Conservation (phyloP, 2,797 vertebrate species). For the Champsocephalus esox region DNA sequence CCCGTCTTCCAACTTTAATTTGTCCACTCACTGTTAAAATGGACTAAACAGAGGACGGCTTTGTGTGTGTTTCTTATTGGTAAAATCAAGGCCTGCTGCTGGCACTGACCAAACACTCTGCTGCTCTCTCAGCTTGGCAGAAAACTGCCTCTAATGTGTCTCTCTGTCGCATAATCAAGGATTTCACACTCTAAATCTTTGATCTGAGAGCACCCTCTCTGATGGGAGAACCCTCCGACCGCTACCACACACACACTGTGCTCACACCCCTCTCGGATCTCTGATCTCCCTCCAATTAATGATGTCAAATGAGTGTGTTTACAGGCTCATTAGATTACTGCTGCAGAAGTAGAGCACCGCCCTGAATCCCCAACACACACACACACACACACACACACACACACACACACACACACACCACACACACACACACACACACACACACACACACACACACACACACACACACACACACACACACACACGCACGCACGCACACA, state of each 20-base stretch:
- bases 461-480: no score
- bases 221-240: conserved; percentile 83
- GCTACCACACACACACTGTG: conserved; percentile 60
- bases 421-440: no score
- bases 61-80: conserved; percentile 63
- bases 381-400: no score
- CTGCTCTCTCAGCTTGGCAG: conserved; percentile 79
- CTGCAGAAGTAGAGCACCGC: conserved; percentile 83
- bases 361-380: conserved; percentile 55
- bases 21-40: conserved; percentile 65
- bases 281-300: conserved; percentile 89
- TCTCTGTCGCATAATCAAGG: conserved; percentile 88
- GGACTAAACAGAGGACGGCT: conserved; percentile 66
- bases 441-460: no score
- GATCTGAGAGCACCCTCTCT: conserved; percentile 87
- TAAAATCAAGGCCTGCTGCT: conserved; percentile 72
- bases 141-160: conserved; percentile 85
- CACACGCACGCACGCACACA: background rate
- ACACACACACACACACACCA: no score
- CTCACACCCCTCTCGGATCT: conserved; percentile 76
- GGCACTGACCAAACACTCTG: conserved; percentile 77
- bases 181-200: conserved; percentile 88
- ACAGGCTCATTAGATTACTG: conserved; percentile 89
- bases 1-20: conserved; percentile 57
- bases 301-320: conserved; percentile 91